A percentile compares a stretch with the other conserved stretches of the same genome.
phyloP scores from a whole-genome alignment of 1,140 invertebrate species.

The Coelopa frigida region DNA sequence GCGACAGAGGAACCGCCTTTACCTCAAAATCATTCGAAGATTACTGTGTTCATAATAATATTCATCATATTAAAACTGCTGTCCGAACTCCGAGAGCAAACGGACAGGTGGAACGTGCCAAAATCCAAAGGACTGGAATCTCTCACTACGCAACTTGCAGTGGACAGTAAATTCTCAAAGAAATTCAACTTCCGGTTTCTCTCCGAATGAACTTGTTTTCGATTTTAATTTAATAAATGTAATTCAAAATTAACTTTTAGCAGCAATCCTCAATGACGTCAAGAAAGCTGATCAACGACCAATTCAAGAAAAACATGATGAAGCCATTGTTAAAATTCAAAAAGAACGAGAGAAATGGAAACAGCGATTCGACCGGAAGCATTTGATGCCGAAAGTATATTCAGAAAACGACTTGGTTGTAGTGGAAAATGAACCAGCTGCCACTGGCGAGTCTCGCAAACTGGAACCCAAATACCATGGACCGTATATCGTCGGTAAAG shows the following conservation, averaged over 20 bases:
- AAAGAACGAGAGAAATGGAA: constrained; percentile 8
- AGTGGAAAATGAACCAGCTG: constrained; percentile 6
- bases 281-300: neutral
- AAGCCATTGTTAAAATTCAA: too few relatives aligned
- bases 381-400: constrained; percentile 3
- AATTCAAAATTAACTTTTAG: constrained; percentile 7
- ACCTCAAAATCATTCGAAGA: constrained; percentile 7
- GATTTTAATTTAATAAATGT: constrained; percentile 9
- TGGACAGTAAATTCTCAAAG: constrained; percentile 25
- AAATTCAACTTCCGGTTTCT: constrained; percentile 18
- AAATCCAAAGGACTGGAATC: constrained; percentile 20
- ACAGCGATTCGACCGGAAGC: constrained; percentile 4
- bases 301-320: too few relatives aligned
- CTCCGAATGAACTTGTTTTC: constrained; percentile 22
- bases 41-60: constrained; percentile 10
- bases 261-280: constrained; percentile 5
- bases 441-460: constrained; percentile 5
- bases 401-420: constrained; percentile 3
- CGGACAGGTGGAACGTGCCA: constrained; percentile 24
- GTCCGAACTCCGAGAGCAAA: constrained; percentile 16
- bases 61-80: constrained; percentile 11
- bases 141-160: constrained; percentile 17
- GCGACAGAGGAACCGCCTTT: constrained; percentile 18
- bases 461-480: constrained; percentile 7
- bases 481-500: too few relatives aligned